Conservation (phyloP, 2,797 vertebrate genomes). For the Alosa sapidissima region DNA sequence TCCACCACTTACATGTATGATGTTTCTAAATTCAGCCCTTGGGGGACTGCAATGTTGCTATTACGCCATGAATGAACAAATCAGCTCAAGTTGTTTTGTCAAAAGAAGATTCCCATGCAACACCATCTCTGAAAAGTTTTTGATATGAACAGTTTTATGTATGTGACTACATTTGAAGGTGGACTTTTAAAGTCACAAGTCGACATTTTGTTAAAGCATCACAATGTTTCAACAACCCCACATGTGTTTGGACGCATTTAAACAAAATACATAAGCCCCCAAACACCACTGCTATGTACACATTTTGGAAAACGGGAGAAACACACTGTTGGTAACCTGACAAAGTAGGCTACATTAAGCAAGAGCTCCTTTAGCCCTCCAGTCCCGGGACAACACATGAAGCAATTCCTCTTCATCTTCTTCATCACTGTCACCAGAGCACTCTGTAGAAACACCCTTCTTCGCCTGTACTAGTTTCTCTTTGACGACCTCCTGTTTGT, state of each 20-base stretch:
- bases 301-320: not conserved
- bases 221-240: not conserved
- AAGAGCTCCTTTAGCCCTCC: slow-evolving; percentile 93
- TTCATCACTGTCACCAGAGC: slow-evolving; percentile 65
- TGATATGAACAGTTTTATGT: not conserved
- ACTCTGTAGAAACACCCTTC: slow-evolving; percentile 57
- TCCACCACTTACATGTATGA: too few relatives aligned
- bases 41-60: not conserved
- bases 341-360: slow-evolving; percentile 62
- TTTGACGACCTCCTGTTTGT: slow-evolving; percentile 84
- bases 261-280: not conserved
- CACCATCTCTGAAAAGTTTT: not conserved
- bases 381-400: slow-evolving; percentile 87
- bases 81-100: not conserved
- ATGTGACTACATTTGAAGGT: not conserved
- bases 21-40: too few relatives aligned
- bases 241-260: not conserved
- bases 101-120: not conserved
- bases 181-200: not conserved
- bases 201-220: not conserved
- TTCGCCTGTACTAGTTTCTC: slow-evolving; percentile 60
- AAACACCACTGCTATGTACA: not conserved
- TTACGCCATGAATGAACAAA: not conserved
- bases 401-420: slow-evolving; percentile 88
- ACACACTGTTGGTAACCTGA: not conserved